Evolutionary conservation across 2,888 invertebrate species (phyloP), one percentile per base, ranked within the genome.

Genomic region (Ceraclea dissimilis): DNA sequence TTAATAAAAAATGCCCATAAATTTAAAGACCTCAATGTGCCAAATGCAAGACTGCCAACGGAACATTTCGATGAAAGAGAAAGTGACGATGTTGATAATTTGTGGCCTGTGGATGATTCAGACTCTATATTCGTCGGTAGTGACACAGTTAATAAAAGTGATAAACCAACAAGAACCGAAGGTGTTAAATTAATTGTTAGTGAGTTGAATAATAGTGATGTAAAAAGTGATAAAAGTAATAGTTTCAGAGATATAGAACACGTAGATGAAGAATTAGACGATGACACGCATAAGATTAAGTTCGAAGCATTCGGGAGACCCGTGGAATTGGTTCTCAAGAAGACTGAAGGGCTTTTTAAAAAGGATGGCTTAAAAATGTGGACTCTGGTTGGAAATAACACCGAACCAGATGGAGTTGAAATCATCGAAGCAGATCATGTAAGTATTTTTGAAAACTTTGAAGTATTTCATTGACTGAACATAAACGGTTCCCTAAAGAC

Each of bases 291-390:
- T 62, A 79, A 78, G 69, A 82, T 92, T 52, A 83, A 86, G 64
- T 74, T 93, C 66, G 84, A 84, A 67, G 93, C 90, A 54, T 93
- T 93, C 66, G 93, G 93, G 56, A 80, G 79, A 69, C 81, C 82
- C 65, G 71, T 90, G 66, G 85, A 87, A 68, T 75, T 93, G 66
- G 84, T 82, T 64, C 71, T 93, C 66, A 84, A 81, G 68, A 85
- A 83, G 60, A 90, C 89, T 52, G 81, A 86, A 62, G 87, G 89
- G n/a, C 76, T 93, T 60, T 80, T 90, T 68, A 86, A 83, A 68
- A 83, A 85, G 66, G 82, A 84, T 51, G 85, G 88, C 56, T 71
- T 93, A 69, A 88, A 88, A 69, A 81, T 93, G 79, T 92, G 88
- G 85, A 83, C 83, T 59, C 90, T 88, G 61, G 81, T 86, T 66